These are phyloP conservation scores for Passer montanus DNA, from an alignment of 2,113 vertebrate species.

Conservation along the genomic window DNA sequence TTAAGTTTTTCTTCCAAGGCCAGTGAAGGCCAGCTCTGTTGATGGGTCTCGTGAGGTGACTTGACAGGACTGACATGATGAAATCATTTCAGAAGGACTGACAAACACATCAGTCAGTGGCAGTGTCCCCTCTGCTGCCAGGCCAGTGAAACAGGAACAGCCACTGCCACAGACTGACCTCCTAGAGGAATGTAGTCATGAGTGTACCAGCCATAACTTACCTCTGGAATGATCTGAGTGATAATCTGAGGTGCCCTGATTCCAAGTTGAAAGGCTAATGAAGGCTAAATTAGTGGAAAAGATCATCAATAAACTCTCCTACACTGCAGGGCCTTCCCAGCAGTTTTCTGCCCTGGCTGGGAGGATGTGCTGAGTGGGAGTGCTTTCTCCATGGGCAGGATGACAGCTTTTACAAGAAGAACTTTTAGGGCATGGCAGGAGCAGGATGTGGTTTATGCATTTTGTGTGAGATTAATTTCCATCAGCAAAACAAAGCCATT, in stretches of 20 bases:
- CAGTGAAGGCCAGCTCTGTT: neutral
- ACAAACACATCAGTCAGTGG: neutral
- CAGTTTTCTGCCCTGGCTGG: neutral
- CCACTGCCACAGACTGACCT: neutral
- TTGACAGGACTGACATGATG: neutral
- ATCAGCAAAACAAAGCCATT: slow-evolving; percentile 7
- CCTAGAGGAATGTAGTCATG: slow-evolving; percentile 18
- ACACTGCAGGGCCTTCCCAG: rapidly evolving
- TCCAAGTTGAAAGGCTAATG: neutral
- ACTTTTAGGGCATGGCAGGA: slow-evolving; percentile 23
- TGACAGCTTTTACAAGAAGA: neutral
- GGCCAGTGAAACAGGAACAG: neutral
- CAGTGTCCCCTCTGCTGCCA: neutral
- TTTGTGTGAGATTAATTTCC: slow-evolving; percentile 22
- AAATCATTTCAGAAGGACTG: slow-evolving; percentile 1
- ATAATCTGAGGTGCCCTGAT: neutral
- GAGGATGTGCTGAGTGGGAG: neutral
- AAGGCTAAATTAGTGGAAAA: neutral
- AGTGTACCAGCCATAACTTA: neutral
- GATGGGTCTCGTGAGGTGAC: slow-evolving; percentile 10
- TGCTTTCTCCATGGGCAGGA: neutral
- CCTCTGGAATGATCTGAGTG: slow-evolving; percentile 5
- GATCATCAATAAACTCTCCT: neutral
- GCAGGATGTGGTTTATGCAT: slow-evolving; percentile 59
- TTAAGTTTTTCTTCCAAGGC: slow-evolving; percentile 25